Evolutionary conservation across 2,113 vertebrate genomes (phyloP).

Genomic region (Hydrochoerus hydrochaeris): DNA sequence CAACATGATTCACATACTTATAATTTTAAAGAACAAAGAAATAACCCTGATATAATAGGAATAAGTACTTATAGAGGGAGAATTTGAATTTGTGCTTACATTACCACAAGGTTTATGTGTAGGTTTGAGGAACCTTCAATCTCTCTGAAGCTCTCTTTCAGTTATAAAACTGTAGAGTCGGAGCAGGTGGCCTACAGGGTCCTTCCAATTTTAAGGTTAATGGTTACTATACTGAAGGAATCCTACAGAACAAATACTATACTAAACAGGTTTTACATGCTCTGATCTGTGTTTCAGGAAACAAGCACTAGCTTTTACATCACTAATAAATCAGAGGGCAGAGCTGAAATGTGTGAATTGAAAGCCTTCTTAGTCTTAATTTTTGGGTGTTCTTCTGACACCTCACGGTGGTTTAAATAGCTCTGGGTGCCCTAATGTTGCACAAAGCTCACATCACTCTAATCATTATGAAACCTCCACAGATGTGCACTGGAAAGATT

Average conservation of each 20-base stretch:
- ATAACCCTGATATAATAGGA: background rate
- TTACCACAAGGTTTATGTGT: background rate
- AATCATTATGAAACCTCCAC: conserved; percentile 41
- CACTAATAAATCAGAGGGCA: background rate
- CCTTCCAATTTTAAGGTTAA: conserved; percentile 34
- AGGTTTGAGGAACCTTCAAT: background rate
- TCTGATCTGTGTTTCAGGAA: conserved; percentile 47
- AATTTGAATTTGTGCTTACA: background rate
- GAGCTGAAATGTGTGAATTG: background rate
- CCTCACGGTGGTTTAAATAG: conserved; percentile 59
- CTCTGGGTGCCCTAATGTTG: conserved; percentile 43
- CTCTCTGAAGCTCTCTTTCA: background rate
- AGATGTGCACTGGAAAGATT: conserved; percentile 74
- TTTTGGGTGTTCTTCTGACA: conserved; percentile 47
- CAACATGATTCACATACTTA: background rate
- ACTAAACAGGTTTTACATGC: background rate
- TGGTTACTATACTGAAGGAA: background rate
- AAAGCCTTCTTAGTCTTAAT: conserved; percentile 50
- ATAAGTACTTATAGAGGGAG: background rate
- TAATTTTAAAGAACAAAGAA: conserved; percentile 26
- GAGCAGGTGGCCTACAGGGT: background rate
- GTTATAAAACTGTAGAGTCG: background rate
- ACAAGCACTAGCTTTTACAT: background rate
- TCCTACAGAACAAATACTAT: background rate
- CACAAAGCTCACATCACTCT: conserved; percentile 49